phyloP scores from a whole-genome alignment of 2,113 vertebrate genomes.

The Pseudopodoces humilis region DNA sequence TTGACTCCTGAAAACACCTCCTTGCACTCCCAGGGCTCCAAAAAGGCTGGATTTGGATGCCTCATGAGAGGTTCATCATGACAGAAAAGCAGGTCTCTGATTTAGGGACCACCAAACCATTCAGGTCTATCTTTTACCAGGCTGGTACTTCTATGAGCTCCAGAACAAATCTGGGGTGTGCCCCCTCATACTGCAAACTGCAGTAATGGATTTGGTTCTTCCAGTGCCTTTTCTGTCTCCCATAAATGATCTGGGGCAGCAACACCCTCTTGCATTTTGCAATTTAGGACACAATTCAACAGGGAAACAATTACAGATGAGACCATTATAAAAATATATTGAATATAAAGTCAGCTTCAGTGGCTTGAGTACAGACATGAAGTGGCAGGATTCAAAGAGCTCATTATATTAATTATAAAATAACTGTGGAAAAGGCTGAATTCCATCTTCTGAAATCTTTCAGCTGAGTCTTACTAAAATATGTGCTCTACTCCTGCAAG shows the following conservation, averaged over 20 bases:
- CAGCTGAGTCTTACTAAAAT: background rate
- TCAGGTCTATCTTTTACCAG: background rate
- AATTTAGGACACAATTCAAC: background rate
- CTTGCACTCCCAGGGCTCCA: background rate
- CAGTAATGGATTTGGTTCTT: background rate
- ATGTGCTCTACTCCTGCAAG: background rate
- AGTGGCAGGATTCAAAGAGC: background rate
- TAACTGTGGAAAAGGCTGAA: background rate
- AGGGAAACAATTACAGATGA: background rate
- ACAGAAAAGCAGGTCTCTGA: background rate
- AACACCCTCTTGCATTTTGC: background rate
- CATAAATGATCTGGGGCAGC: background rate
- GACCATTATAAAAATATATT: background rate
- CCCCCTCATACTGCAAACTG: background rate
- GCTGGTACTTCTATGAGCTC: background rate
- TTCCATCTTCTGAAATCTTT: background rate
- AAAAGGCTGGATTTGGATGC: background rate
- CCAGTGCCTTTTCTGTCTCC: background rate
- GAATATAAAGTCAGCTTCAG: background rate
- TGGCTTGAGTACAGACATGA: background rate
- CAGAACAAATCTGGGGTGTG: background rate
- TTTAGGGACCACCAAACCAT: background rate
- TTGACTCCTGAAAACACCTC: background rate
- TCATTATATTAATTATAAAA: background rate
- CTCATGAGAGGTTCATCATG: accelerated